Evolutionary conservation across 1,140 invertebrate genomes (phyloP).

Genomic region (Camponotus floridanus): DNA sequence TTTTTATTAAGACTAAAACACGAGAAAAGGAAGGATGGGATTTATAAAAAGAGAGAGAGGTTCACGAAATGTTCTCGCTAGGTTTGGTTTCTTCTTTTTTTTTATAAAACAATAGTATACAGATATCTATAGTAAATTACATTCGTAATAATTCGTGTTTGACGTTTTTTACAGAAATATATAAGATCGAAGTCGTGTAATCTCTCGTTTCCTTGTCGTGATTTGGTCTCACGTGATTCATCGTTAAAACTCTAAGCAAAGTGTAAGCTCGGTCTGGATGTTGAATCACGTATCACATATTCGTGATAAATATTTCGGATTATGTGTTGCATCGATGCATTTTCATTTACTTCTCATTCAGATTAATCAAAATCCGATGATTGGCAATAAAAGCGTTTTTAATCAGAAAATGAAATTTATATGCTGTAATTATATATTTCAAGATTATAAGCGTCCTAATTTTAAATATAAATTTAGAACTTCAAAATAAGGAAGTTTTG

Average conservation of each 20-base stretch:
- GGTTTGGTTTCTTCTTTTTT: conserved; percentile 41
- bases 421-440: background rate
- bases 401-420: conserved; percentile 13
- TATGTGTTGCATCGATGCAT: background rate
- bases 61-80: background rate
- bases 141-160: conserved; percentile 76
- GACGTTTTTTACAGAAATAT: conserved; percentile 78
- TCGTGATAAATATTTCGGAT: conserved; percentile 51
- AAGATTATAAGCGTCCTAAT: too few relatives aligned
- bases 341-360: background rate
- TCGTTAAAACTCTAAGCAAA: conserved; percentile 57
- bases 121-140: conserved; percentile 79
- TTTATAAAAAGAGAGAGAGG: background rate
- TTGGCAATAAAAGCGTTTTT: background rate
- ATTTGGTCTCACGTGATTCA: conserved; percentile 73
- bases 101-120: conserved; percentile 78
- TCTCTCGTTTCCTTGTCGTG: conserved; percentile 27
- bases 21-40: background rate
- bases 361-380: conserved; percentile 21
- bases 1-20: background rate
- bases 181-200: conserved; percentile 68
- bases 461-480: too few relatives aligned
- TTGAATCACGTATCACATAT: background rate
- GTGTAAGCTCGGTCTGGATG: conserved; percentile 44
- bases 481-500: too few relatives aligned